Conservation (phyloP, 2,113 vertebrate genomes). For the Paramisgurnus dabryanus region DNA sequence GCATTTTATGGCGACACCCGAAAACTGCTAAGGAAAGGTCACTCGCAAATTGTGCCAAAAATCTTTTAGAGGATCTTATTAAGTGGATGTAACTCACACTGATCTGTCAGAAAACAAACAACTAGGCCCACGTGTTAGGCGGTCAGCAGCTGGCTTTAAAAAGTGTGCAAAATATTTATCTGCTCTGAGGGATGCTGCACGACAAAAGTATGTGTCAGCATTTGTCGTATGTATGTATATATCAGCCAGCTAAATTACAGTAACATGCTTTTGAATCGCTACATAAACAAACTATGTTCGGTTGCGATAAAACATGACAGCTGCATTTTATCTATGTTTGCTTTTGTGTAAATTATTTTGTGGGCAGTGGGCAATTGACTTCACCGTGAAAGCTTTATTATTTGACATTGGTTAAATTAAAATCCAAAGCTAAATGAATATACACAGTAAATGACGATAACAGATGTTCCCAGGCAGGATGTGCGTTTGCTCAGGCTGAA, state of each 20-base stretch:
- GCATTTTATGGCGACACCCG: slow-evolving; percentile 44
- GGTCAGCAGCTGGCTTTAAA: slow-evolving; percentile 8
- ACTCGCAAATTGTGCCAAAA: slow-evolving; percentile 31
- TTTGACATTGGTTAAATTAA: too few species aligned
- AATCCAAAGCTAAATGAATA: too few species aligned
- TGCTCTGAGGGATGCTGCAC: background rate
- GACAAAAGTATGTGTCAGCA: background rate
- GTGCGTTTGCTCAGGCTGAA: background rate
- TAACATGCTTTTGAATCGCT: background rate
- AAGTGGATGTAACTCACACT: slow-evolving; percentile 38
- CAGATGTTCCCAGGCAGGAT: background rate
- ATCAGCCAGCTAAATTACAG: background rate
- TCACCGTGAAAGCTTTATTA: too few species aligned
- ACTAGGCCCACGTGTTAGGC: slow-evolving; percentile 16
- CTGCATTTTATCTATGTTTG: background rate
- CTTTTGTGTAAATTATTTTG: background rate
- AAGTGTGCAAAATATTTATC: slow-evolving; percentile 34
- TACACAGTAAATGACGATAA: background rate
- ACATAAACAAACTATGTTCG: background rate
- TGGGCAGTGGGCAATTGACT: too few species aligned
- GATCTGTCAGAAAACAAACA: slow-evolving; percentile 22
- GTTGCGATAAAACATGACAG: background rate
- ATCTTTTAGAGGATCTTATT: slow-evolving; percentile 23
- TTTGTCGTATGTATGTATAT: too few species aligned
- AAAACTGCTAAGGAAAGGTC: slow-evolving; percentile 36